A percentile compares a stretch with the other conserved stretches of the same genome.
phyloP scores from a whole-genome alignment of 2,797 vertebrate species.

The Momotus momota region DNA sequence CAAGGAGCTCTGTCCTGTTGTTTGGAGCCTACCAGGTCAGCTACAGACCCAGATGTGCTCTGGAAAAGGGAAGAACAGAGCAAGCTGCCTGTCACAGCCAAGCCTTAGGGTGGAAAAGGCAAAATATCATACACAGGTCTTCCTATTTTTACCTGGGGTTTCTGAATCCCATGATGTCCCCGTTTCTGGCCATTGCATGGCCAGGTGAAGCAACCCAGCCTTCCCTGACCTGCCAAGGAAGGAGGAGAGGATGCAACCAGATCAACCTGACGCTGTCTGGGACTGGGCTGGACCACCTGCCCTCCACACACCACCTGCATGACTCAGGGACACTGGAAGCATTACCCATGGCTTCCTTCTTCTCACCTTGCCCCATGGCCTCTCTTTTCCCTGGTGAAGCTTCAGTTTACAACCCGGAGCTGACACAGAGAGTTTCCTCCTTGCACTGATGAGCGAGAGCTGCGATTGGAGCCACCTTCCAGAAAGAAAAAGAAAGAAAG shows the following conservation, averaged over 20 bases:
- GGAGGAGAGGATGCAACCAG: background rate
- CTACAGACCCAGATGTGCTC: background rate
- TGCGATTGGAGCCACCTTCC: background rate
- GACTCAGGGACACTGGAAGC: background rate
- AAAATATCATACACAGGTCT: background rate
- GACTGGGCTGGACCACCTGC: background rate
- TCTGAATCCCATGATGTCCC: background rate
- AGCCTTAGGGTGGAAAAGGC: background rate
- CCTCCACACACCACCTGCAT: accelerated
- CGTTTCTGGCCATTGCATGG: background rate
- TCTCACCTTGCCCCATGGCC: background rate
- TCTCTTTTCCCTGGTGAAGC: background rate
- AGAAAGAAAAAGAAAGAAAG: background rate
- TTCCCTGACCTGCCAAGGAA: background rate
- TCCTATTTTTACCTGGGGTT: background rate
- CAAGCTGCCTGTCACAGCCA: background rate
- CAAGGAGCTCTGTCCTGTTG: background rate
- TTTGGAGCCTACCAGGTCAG: background rate
- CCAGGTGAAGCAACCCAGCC: background rate
- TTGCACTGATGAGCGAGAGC: background rate
- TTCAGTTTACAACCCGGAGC: background rate
- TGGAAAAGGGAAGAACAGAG: background rate
- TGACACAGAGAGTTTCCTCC: background rate
- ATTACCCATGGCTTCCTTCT: background rate
- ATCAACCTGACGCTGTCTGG: background rate